Conservation (phyloP, 1,140 invertebrate species). For the Maniola jurtina region DNA sequence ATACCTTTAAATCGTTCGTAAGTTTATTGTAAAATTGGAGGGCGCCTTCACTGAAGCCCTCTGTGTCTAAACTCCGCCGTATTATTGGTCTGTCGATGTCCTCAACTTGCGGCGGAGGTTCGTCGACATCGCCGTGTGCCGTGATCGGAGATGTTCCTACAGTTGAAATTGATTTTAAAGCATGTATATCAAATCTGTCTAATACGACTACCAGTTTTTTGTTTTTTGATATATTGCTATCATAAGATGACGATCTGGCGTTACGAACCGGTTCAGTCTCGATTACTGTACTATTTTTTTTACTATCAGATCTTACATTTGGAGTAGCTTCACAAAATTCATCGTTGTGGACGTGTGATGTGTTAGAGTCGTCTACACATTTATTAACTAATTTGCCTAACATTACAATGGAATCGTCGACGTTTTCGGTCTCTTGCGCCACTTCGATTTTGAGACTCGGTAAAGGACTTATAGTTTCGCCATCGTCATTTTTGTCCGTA, state of each 20-base stretch:
- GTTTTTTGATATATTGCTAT: conserved; percentile 8
- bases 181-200: background rate
- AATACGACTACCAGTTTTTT: background rate
- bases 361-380: conserved; percentile 28
- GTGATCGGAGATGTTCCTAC: conserved; percentile 51
- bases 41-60: conserved; percentile 39
- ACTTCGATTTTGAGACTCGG: conserved; percentile 54
- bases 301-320: conserved; percentile 29
- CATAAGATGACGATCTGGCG: background rate
- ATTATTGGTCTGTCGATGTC: conserved; percentile 35
- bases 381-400: conserved; percentile 51
- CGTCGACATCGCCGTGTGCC: conserved; percentile 47
- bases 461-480: conserved; percentile 51
- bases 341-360: too few species aligned
- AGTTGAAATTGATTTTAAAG: conserved; percentile 44
- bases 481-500: conserved; percentile 13
- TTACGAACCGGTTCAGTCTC: conserved; percentile 35
- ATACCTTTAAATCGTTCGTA: conserved; percentile 30
- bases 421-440: conserved; percentile 22
- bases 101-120: conserved; percentile 42
- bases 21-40: conserved; percentile 46
- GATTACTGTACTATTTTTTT: conserved; percentile 40
- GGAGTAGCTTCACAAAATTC: too few species aligned
- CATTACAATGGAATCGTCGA: conserved; percentile 41
- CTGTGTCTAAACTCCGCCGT: conserved; percentile 43